Percentiles rank a stretch among this genome's conserved stretches.
Evolutionary conservation across 2,888 invertebrate species (phyloP).

Genomic region (Empis livida): DNA sequence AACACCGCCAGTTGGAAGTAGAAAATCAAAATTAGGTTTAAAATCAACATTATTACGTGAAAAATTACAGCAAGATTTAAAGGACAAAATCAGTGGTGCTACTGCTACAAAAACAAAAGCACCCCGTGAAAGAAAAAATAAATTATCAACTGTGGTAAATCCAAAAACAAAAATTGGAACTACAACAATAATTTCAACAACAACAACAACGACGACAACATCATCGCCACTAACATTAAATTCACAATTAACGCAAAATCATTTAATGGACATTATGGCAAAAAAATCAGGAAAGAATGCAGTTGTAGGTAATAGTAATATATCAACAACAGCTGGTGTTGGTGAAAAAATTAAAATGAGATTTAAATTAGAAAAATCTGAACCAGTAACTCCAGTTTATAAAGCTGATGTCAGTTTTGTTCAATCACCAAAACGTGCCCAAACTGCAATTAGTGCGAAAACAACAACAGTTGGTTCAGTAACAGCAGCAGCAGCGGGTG

Average conservation of each 20-base stretch:
- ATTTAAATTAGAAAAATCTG: constrained; percentile 70
- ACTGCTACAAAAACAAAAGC: constrained; percentile 16
- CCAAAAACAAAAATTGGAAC: constrained; percentile 19
- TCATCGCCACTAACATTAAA: background rate
- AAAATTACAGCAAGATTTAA: constrained; percentile 29
- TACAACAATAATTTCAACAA: constrained; percentile 8
- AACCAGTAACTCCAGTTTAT: constrained; percentile 65
- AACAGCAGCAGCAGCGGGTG: background rate
- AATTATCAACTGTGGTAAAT: constrained; percentile 15
- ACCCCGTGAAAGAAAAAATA: constrained; percentile 12
- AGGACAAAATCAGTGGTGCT: constrained; percentile 21
- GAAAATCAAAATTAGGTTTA: constrained; percentile 20
- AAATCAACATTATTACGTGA: constrained; percentile 23
- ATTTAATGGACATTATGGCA: background rate
- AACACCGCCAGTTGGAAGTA: constrained; percentile 11
- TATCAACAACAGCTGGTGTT: background rate
- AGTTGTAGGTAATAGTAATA: background rate
- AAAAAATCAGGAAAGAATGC: constrained; percentile 2
- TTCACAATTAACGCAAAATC: background rate
- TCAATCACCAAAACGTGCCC: constrained; percentile 36
- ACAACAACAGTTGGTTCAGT: constrained; percentile 4
- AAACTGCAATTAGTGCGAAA: constrained; percentile 21
- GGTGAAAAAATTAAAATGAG: constrained; percentile 69
- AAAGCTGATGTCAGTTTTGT: constrained; percentile 69
- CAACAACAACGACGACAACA: constrained; percentile 11